phyloP scores from a whole-genome alignment of 2,888 invertebrate genomes.

The Leistus spinibarbis region DNA sequence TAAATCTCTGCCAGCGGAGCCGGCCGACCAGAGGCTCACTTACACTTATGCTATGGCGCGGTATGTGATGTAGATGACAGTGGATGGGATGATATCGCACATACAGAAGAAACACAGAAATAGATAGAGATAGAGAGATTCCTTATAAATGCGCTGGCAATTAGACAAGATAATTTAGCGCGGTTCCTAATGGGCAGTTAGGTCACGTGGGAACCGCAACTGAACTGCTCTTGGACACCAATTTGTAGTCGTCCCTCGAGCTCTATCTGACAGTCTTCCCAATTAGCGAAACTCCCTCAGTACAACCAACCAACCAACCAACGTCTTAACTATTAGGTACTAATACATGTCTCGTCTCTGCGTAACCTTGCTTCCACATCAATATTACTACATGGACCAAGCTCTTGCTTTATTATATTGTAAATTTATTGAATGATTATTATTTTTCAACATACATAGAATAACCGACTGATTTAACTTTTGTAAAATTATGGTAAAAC shows the following conservation, averaged over 20 bases:
- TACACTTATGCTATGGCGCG: too few relatives aligned
- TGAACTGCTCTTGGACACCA: conserved; percentile 26
- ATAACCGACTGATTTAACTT: too few relatives aligned
- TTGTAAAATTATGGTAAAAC: too few relatives aligned
- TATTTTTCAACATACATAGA: too few relatives aligned
- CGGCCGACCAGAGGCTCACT: too few relatives aligned
- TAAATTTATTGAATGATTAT: too few relatives aligned
- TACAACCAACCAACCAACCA: background rate
- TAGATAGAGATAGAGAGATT: too few relatives aligned
- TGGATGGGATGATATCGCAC: background rate
- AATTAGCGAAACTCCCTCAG: conserved; percentile 26
- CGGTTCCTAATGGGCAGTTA: conserved; percentile 20
- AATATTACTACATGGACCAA: too few relatives aligned
- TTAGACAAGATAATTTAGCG: conserved; percentile 33
- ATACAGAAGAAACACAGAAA: background rate
- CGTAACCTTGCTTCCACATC: background rate
- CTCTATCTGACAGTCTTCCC: conserved; percentile 31
- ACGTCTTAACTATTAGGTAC: background rate
- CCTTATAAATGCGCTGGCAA: conserved; percentile 31
- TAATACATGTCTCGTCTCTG: background rate
- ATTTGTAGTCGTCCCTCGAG: conserved; percentile 29
- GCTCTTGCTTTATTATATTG: too few relatives aligned
- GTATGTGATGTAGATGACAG: background rate
- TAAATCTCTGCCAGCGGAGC: too few relatives aligned
- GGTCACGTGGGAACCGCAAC: conserved; percentile 30